These are phyloP conservation scores for Odontamblyopus rebecca DNA, from an alignment of 2,797 vertebrate genomes.

Conservation along the genomic window DNA sequence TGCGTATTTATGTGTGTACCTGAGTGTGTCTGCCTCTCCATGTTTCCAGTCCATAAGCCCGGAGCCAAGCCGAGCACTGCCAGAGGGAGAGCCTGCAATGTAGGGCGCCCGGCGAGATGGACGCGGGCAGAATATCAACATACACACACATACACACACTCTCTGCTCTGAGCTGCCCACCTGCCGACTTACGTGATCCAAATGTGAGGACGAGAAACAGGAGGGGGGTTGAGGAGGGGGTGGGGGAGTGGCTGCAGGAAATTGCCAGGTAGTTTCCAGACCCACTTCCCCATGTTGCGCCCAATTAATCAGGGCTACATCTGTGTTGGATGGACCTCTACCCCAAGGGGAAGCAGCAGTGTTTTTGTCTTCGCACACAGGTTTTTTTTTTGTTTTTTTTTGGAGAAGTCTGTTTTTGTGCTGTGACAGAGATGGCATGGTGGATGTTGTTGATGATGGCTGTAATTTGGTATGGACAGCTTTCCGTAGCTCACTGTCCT, in stretches of 20 bases:
- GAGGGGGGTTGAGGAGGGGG: constrained; percentile 42
- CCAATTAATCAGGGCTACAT: constrained; percentile 86
- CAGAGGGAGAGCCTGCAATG: constrained; percentile 84
- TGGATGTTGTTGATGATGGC: constrained; percentile 38
- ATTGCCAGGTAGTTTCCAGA: constrained; percentile 86
- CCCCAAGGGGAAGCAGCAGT: constrained; percentile 53
- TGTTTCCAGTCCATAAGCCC: constrained; percentile 72
- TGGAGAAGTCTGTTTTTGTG: constrained; percentile 36
- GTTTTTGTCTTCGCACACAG: constrained; percentile 53
- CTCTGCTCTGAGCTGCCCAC: constrained; percentile 81
- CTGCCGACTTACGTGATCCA: constrained; percentile 81
- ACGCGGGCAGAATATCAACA: constrained; percentile 84
- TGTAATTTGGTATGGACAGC: constrained; percentile 43
- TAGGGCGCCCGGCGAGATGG: constrained; percentile 81
- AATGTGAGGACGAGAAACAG: constrained; percentile 55
- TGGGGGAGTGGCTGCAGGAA: constrained; percentile 69
- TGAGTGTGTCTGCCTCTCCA: constrained; percentile 74
- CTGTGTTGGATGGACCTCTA: constrained; percentile 80
- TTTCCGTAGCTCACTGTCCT: constrained; percentile 36
- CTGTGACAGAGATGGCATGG: constrained; percentile 29
- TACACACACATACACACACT: constrained; percentile 67
- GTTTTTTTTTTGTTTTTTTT: constrained; percentile 5
- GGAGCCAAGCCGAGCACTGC: constrained; percentile 79
- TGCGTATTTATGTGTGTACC: constrained; percentile 54
- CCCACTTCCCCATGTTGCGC: constrained; percentile 81